phyloP scores from a whole-genome alignment of 2,113 vertebrate genomes.

The Eublepharis macularius region DNA sequence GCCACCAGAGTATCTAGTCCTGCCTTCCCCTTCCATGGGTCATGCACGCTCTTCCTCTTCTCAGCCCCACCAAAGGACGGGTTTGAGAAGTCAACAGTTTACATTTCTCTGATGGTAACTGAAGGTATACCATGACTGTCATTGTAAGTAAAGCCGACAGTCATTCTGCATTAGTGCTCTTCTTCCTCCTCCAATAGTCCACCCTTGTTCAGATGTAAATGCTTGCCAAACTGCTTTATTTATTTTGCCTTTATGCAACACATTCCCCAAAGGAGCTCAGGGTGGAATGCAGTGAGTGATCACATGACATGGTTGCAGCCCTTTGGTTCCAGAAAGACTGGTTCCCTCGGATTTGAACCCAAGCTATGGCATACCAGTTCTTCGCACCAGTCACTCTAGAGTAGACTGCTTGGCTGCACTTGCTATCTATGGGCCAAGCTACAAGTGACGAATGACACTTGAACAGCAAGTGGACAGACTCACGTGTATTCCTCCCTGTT shows the following conservation, averaged over 20 bases:
- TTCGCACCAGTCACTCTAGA: no score
- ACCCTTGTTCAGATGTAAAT: neutral
- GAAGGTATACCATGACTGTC: no score
- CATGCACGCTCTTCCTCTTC: neutral
- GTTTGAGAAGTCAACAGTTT: conserved; percentile 21
- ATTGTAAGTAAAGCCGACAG: no score
- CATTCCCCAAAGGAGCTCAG: accelerated
- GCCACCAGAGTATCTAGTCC: neutral
- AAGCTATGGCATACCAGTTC: no score
- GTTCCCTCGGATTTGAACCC: no score
- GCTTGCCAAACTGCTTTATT: neutral
- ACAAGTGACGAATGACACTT: no score
- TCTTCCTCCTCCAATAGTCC: accelerated
- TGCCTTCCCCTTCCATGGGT: accelerated
- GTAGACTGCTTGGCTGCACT: no score
- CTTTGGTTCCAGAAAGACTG: no score
- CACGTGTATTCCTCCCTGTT: no score
- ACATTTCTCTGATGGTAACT: conserved; percentile 26
- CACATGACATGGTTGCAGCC: no score
- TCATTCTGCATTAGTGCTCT: neutral
- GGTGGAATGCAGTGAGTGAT: neutral
- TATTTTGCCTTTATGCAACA: neutral
- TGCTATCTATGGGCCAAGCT: no score
- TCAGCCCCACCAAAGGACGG: conserved; percentile 5
- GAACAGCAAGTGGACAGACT: no score